Base-by-base conservation (phyloP, 1,140 invertebrate species). In the Galendromus occidentalis region DNA sequence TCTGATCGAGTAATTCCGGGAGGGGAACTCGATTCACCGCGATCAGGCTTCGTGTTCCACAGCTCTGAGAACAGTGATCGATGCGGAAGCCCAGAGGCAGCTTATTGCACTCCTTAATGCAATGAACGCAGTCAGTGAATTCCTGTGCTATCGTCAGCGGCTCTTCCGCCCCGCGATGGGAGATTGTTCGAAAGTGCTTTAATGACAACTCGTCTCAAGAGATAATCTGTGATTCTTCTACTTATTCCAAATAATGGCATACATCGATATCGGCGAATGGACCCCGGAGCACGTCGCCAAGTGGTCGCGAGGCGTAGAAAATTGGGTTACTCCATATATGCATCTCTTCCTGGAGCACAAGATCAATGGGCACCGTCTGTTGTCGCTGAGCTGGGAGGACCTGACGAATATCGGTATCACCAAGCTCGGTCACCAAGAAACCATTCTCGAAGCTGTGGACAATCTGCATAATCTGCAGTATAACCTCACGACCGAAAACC, bases 221-320 rank as follows among this genome's bases (percentile, higher is more conserved):
- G 33, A 39, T 39, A 6, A 4, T 9, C 33, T 39, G 33, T 39
- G 33, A 39, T 39, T 39, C 9, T 39, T 9, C n/a, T n/a, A n/a
- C 33, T 6, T 39, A 39, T 39, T 39, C 9, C 9, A 9, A 4
- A 39, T 4, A 39, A 72, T 72, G 71, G 71, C 71, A 30, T 72
- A 71, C 30, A 84, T 91, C 71, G 90, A 91, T 78, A 85, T 92
- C 69, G 85, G 83, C 67, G 87, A 91, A 79, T 94, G 90, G 90
- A 85, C 85, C 69, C 84, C 87, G n/a, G 86, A 90, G 72, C 87
- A 92, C 81, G 88, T 92, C 66, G 87, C 85, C 68, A 88, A 91
- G 74, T 94, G 90, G 90, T 77, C 92, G 66, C 85, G 86, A 84
- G 90, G 88, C 72, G 76, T 92, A 69, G 89, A 90, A 74, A 84